Conservation (phyloP, 2,113 vertebrate species). For the Sarotherodon lohbergeri region DNA sequence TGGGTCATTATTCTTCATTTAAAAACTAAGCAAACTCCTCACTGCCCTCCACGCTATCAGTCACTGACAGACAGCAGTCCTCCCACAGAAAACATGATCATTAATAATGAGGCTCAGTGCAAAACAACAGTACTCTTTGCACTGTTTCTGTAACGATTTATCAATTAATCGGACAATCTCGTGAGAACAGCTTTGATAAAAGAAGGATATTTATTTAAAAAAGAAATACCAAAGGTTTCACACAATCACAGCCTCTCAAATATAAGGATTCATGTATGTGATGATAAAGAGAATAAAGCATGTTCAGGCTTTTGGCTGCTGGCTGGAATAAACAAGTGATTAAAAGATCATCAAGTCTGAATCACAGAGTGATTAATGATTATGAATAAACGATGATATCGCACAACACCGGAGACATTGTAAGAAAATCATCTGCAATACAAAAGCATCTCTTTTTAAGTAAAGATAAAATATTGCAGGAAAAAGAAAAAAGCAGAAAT, state of each 20-base stretch:
- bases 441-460: not conserved
- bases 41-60: not conserved
- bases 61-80: not conserved
- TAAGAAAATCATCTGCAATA: not conserved
- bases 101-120: not conserved
- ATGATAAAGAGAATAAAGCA: not conserved
- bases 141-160: not conserved
- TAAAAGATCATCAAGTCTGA: not conserved
- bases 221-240: not conserved
- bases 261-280: not conserved
- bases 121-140: not conserved
- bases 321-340: not conserved
- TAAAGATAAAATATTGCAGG: not conserved
- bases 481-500: not conserved
- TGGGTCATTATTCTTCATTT: not conserved
- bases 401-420: not conserved
- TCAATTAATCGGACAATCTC: not conserved
- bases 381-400: not conserved
- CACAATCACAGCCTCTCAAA: not conserved
- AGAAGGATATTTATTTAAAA: rapidly evolving
- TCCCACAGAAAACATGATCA: not conserved
- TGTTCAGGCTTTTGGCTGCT: not conserved
- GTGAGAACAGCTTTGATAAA: not conserved
- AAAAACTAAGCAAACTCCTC: not conserved
- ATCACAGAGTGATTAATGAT: not conserved